These are phyloP conservation scores for Ligdia adustata DNA, from an alignment of 2,888 invertebrate species.

Conservation along the genomic window DNA sequence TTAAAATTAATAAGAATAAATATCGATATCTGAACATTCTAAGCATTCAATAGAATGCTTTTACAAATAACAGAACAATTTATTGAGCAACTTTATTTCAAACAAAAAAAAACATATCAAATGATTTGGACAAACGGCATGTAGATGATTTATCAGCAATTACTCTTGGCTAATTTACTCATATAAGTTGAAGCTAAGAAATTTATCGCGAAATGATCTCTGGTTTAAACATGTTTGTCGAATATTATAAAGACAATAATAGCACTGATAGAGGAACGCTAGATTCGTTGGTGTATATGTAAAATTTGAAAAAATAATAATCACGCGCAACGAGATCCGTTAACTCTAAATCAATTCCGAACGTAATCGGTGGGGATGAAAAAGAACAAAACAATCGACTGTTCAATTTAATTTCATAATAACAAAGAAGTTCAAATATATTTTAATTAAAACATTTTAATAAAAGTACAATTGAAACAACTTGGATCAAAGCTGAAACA, in stretches of 20 bases:
- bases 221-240: conserved; percentile 30
- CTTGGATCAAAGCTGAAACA: conserved; percentile 46
- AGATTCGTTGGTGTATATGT: conserved; percentile 47
- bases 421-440: conserved; percentile 54
- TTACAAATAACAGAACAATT: conserved; percentile 56
- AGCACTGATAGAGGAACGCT: conserved; percentile 54
- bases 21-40: no score
- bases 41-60: conserved; percentile 30
- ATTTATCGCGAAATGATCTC: conserved; percentile 36
- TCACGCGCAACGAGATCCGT: conserved; percentile 1
- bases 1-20: no score
- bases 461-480: conserved; percentile 54
- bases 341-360: conserved; percentile 24
- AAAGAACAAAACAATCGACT: conserved; percentile 36
- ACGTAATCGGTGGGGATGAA: conserved; percentile 2
- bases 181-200: conserved; percentile 47
- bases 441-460: conserved; percentile 51
- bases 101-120: conserved; percentile 67
- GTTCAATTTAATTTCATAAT: conserved; percentile 35
- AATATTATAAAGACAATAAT: conserved; percentile 64
- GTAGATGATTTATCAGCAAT: conserved; percentile 41
- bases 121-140: conserved; percentile 50
- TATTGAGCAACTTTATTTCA: conserved; percentile 57
- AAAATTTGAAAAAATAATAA: conserved; percentile 32
- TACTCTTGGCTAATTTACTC: conserved; percentile 28